phyloP scores from a whole-genome alignment of 2,888 invertebrate species.

The Melipona bicolor region DNA sequence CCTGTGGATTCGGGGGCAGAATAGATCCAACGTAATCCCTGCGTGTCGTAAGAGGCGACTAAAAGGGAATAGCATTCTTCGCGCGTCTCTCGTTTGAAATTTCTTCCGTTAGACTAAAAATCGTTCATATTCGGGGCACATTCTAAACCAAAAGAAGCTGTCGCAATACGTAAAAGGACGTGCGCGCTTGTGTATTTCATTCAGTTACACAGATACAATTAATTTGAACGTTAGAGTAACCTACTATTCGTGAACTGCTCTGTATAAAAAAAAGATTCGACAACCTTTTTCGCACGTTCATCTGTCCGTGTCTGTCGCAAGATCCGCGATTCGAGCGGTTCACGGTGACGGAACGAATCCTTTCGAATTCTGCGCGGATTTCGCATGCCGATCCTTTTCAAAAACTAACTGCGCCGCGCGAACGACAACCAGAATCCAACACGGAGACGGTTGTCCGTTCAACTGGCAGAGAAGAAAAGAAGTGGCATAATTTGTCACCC shows the following conservation, averaged over 20 bases:
- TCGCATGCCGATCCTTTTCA: not conserved
- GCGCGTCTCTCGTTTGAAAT: too few relatives aligned
- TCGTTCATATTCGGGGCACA: too few relatives aligned
- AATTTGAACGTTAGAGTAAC: too few relatives aligned
- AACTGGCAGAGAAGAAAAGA: slow-evolving; percentile 48
- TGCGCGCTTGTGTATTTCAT: too few relatives aligned
- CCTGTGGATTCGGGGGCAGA: too few relatives aligned
- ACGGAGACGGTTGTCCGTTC: slow-evolving; percentile 22
- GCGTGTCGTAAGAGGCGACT: too few relatives aligned
- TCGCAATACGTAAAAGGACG: too few relatives aligned
- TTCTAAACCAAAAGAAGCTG: too few relatives aligned
- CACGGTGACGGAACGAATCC: slow-evolving; percentile 26
- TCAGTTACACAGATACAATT: too few relatives aligned
- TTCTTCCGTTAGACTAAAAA: too few relatives aligned
- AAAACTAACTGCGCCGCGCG: not conserved
- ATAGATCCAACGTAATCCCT: too few relatives aligned
- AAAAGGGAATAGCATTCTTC: too few relatives aligned
- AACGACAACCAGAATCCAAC: slow-evolving; percentile 32
- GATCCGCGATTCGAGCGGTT: not conserved
- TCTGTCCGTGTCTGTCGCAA: not conserved
- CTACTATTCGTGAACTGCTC: not conserved
- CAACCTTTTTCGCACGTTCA: not conserved
- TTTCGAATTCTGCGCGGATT: not conserved
- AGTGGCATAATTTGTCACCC: slow-evolving; percentile 69
- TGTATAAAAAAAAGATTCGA: not conserved